Evolutionary conservation across 2,797 vertebrate genomes (phyloP), one percentile per base, ranked within the genome.

Genomic region (Poecilia picta): DNA sequence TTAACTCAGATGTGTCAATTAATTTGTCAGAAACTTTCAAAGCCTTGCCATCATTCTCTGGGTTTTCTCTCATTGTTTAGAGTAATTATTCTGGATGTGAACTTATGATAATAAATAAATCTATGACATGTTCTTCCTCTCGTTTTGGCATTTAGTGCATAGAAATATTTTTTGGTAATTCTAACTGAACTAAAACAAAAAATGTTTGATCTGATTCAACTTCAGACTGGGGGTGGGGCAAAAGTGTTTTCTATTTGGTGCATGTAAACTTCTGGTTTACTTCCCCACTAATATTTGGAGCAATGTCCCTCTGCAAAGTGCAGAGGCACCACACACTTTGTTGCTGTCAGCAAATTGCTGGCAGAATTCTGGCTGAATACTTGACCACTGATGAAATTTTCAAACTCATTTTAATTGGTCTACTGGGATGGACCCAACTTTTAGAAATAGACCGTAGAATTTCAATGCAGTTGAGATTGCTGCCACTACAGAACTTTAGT

Each of bases 191-290:
- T 18, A 33, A 31, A 33, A 33, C 15, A 62, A 16, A 15, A 62
- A 15, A 62, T 1, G 31, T 16, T 62, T 62, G 28, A 15, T 31
- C 13, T 31, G 15, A 18, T 62, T 62, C 2, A 16, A 33, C 4
- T 16, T 16, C 28, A 59, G 13, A 31, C 28, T 28, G 57, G n/a
- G 28, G n/a, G 23, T 0, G 0, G 39, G 39, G 39, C 0, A 0
- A 8, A 28, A 15, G 55, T 59, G 55, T 59, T 31, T 59, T 59
- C 18, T 62, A 33, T 62, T 33, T 33, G 57, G 57, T 31, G 28
- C 33, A 62, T 62, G 57, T 62, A 33, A 31, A 62, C 57, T 62
- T 62, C 15, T 62, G 28, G 57, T 62, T 62, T 62, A 16, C 57
- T n/a, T 57, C 25, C 10, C 25, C 25, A 57, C 11, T 28, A 28